Evolutionary conservation across 2,113 vertebrate genomes (phyloP).

Genomic region (Andinoacara biseriatus): DNA sequence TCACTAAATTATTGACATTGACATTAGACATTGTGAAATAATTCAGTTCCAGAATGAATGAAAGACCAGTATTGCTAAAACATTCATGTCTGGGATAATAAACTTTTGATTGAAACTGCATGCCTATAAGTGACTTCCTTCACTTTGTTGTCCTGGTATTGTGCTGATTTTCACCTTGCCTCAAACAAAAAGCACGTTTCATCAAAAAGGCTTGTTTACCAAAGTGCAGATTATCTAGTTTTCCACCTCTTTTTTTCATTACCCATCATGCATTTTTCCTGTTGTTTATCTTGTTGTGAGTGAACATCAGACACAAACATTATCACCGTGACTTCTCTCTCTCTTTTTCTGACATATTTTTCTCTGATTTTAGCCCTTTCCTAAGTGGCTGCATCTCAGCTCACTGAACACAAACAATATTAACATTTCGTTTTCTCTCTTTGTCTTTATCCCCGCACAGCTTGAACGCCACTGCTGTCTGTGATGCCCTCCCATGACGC

Average conservation of each 20-base stretch:
- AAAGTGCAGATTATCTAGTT: slow-evolving; percentile 11
- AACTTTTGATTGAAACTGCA: not conserved
- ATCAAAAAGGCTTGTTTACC: not conserved
- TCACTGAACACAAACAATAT: not conserved
- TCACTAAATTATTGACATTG: not conserved
- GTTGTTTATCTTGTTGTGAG: not conserved
- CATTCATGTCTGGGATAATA: not conserved
- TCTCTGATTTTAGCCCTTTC: not conserved
- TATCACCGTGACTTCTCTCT: not conserved
- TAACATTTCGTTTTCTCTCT: slow-evolving; percentile 36
- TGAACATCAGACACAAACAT: slow-evolving; percentile 1
- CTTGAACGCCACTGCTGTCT: slow-evolving; percentile 59
- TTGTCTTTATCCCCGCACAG: slow-evolving; percentile 21
- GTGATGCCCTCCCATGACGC: slow-evolving; percentile 80
- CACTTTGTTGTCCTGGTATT: not conserved
- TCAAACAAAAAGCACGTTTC: not conserved
- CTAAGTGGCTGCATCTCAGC: not conserved
- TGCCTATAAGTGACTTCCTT: not conserved
- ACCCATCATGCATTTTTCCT: not conserved
- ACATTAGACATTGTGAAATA: not conserved
- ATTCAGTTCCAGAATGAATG: not conserved
- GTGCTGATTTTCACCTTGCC: not conserved
- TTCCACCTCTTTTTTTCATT: not conserved
- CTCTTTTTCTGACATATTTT: not conserved
- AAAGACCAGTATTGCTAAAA: not conserved